Conservation (phyloP, 2,888 invertebrate species). For the Phyllotreta cruciferae region DNA sequence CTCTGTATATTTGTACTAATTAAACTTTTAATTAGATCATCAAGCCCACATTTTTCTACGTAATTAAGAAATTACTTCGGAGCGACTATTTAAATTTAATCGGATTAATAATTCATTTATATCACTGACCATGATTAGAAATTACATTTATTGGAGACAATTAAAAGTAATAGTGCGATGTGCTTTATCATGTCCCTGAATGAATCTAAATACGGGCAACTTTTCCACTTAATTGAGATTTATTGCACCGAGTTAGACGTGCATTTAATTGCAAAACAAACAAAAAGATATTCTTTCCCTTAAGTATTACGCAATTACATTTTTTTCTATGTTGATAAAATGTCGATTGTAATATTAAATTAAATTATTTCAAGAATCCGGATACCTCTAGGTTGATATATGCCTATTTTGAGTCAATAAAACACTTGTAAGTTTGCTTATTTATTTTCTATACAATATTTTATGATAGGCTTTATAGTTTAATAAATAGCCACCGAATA, state of each 20-base stretch:
- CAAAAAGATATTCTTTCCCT: slow-evolving; percentile 1
- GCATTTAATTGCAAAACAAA: slow-evolving; percentile 7
- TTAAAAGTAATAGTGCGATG: slow-evolving; percentile 38
- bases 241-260: slow-evolving; percentile 20
- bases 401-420: too few relatives aligned
- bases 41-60: too few relatives aligned
- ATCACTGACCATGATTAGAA: slow-evolving; percentile 18
- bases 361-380: not conserved
- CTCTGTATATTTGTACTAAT: too few relatives aligned
- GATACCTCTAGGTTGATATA: too few relatives aligned
- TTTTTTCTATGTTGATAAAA: not conserved
- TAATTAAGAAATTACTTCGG: too few relatives aligned
- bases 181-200: slow-evolving; percentile 35
- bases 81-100: not conserved
- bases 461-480: too few relatives aligned
- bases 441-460: too few relatives aligned
- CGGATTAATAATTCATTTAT: slow-evolving; percentile 12
- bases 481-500: too few relatives aligned
- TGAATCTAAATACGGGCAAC: slow-evolving; percentile 39
- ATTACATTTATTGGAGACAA: slow-evolving; percentile 37
- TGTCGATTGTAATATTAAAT: not conserved
- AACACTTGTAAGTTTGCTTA: too few relatives aligned
- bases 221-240: slow-evolving; percentile 34
- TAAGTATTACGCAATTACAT: not conserved
- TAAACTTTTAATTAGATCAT: too few relatives aligned